Evolutionary conservation across 2,797 vertebrate genomes (phyloP).

Genomic region (Mionectes olivaceus): DNA sequence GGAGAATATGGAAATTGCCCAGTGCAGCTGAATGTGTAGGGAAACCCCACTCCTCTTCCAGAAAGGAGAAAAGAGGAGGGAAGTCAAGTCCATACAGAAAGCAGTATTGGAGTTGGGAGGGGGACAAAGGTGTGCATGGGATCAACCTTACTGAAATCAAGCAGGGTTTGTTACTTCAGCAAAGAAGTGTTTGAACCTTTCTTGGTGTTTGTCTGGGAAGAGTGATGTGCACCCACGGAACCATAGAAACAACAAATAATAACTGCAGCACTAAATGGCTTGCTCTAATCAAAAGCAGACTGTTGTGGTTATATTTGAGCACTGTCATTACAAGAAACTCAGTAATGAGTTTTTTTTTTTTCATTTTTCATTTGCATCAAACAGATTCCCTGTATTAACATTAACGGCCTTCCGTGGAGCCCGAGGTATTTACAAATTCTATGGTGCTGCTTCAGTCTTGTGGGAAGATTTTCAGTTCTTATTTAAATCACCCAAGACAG

Average conservation of each 20-base stretch:
- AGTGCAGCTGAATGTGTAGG: neutral
- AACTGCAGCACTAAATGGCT: neutral
- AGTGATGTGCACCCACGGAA: neutral
- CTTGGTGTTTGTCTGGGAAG: neutral
- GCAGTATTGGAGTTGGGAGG: fast-evolving
- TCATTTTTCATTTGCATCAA: slow-evolving; percentile 38
- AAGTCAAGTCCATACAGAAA: neutral
- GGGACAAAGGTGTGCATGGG: neutral
- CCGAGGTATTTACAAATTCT: neutral
- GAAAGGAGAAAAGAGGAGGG: neutral
- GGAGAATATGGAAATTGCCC: neutral
- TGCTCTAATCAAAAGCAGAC: slow-evolving; percentile 61
- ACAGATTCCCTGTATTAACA: slow-evolving; percentile 16
- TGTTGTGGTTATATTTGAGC: slow-evolving; percentile 46
- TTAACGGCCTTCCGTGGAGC: neutral
- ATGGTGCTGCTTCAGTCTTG: neutral
- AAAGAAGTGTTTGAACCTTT: neutral
- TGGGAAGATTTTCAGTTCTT: slow-evolving; percentile 32
- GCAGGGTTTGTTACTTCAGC: neutral
- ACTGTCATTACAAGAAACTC: slow-evolving; percentile 50
- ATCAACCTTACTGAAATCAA: neutral
- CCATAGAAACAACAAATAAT: slow-evolving; percentile 54
- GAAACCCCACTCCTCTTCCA: neutral
- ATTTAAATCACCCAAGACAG: neutral
- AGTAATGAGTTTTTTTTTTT: slow-evolving; percentile 5